Percentiles rank a stretch among this genome's conserved stretches.
Conservation (phyloP, 2,888 invertebrate genomes). For the Pyrrhosoma nymphula region DNA sequence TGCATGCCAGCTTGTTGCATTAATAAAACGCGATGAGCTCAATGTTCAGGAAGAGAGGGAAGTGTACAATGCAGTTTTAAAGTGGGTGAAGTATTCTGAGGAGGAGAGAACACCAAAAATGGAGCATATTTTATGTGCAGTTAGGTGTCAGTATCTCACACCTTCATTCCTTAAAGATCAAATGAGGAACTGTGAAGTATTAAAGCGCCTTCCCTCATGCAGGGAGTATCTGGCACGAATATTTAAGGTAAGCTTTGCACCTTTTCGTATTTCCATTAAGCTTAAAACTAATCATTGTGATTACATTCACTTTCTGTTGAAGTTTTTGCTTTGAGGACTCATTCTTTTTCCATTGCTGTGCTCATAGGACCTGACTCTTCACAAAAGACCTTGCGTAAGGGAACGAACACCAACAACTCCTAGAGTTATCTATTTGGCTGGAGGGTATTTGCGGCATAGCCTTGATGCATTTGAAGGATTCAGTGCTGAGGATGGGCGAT, state of each 20-base stretch:
- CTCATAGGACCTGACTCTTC: conserved; percentile 89
- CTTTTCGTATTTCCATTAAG: too few species aligned
- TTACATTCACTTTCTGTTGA: not conserved
- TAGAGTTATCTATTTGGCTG: conserved; percentile 93
- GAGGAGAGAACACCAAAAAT: conserved; percentile 91
- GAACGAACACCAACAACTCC: conserved; percentile 93
- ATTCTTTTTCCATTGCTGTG: conserved; percentile 71
- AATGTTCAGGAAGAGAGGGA: conserved; percentile 95
- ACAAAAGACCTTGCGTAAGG: conserved; percentile 91
- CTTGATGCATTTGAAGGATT: conserved; percentile 93
- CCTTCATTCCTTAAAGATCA: conserved; percentile 95
- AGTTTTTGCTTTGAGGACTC: not conserved
- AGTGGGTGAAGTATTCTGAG: conserved; percentile 92
- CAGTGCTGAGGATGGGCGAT: conserved; percentile 91
- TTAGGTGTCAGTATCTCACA: conserved; percentile 94
- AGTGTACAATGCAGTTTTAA: conserved; percentile 94
- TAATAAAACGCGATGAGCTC: conserved; percentile 93
- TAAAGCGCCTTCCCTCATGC: conserved; percentile 93
- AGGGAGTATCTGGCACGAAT: conserved; percentile 93
- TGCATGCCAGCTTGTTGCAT: conserved; percentile 87
- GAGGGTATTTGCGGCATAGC: conserved; percentile 93
- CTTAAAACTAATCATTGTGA: not conserved
- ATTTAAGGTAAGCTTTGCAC: conserved; percentile 82
- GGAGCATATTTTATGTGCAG: conserved; percentile 92
- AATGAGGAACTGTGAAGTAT: conserved; percentile 92